Percentiles rank a stretch among this genome's conserved stretches.
phyloP scores from a whole-genome alignment of 2,113 vertebrate species.

The Apistogramma diplotaenia region DNA sequence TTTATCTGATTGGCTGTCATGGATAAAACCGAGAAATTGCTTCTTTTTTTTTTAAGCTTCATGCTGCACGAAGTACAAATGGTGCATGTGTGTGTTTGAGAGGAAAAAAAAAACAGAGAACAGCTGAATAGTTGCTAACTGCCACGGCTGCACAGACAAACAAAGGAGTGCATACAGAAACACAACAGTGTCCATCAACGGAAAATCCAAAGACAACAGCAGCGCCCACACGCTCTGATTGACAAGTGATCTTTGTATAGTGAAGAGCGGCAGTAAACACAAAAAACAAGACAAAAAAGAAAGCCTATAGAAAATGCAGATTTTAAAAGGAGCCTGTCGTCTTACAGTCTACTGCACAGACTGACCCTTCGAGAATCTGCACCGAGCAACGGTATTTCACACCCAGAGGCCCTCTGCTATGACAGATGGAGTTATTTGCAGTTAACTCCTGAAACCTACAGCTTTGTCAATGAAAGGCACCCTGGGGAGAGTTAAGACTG shows the following conservation, averaged over 20 bases:
- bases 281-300: background rate
- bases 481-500: conserved; percentile 55
- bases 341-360: background rate
- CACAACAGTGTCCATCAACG: conserved; percentile 35
- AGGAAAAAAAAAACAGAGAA: background rate
- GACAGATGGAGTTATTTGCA: conserved; percentile 50
- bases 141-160: conserved; percentile 23
- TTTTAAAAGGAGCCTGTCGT: background rate
- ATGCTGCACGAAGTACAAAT: background rate
- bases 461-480: conserved; percentile 59
- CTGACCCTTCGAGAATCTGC: background rate
- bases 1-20: background rate
- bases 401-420: background rate
- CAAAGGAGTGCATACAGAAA: conserved; percentile 29
- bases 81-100: background rate
- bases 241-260: conserved; percentile 52
- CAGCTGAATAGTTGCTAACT: conserved; percentile 9
- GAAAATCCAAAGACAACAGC: conserved; percentile 25
- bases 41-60: background rate
- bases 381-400: conserved; percentile 7
- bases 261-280: background rate
- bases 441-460: conserved; percentile 44
- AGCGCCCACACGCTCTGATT: conserved; percentile 45
- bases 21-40: background rate
- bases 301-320: conserved; percentile 23